These are phyloP conservation scores for Xestia c-nigrum DNA, from an alignment of 2,888 invertebrate genomes.

Conservation along the genomic window DNA sequence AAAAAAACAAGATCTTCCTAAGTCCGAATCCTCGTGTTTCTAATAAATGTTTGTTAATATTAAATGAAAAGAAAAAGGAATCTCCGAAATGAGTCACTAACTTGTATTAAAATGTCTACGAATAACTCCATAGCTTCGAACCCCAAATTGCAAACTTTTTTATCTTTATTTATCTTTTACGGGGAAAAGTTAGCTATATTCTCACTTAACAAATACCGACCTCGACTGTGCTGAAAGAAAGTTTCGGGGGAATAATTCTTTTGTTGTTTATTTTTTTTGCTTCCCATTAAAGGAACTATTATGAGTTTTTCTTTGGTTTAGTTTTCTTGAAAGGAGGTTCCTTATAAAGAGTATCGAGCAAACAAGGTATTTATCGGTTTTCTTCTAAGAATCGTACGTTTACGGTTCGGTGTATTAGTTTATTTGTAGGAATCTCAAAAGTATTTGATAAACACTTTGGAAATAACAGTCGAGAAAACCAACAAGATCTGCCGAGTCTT, in stretches of 20 bases:
- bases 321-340: conserved; percentile 2
- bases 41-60: background rate
- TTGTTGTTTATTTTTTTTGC: conserved; percentile 17
- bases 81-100: background rate
- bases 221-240: conserved; percentile 21
- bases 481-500: background rate
- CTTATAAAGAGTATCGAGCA: background rate
- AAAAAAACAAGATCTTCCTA: background rate
- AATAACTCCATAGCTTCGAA: conserved; percentile 5
- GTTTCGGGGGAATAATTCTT: conserved; percentile 17
- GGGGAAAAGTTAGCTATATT: conserved; percentile 37
- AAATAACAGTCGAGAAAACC: background rate
- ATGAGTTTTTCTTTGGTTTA: background rate
- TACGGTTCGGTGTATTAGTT: background rate
- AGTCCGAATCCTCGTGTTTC: background rate
- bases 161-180: conserved; percentile 46
- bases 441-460: background rate
- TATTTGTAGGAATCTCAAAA: background rate
- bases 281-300: conserved; percentile 14
- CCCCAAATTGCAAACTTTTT: conserved; percentile 23
- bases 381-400: background rate
- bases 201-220: conserved; percentile 32
- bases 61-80: background rate
- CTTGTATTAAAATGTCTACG: conserved; percentile 16
- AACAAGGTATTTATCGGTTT: background rate